Evolutionary conservation across 2,888 invertebrate genomes (phyloP).

Genomic region (Lymantria dispar): DNA sequence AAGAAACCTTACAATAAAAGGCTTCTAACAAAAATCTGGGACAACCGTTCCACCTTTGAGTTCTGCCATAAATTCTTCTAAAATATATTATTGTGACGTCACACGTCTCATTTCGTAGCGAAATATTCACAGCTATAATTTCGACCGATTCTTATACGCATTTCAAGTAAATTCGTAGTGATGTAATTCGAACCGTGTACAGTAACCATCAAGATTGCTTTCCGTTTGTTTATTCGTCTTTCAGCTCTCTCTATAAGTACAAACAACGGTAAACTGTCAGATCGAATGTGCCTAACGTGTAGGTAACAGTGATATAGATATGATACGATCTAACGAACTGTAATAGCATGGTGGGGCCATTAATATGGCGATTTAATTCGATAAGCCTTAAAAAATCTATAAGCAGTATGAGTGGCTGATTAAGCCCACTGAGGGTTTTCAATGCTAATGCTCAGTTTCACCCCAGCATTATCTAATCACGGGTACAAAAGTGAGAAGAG

Average conservation of each 20-base stretch:
- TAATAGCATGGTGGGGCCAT: constrained; percentile 41
- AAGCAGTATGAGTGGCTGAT: too few species aligned
- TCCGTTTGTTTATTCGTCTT: constrained; percentile 5
- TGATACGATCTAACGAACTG: constrained; percentile 71
- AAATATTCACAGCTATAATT: constrained; percentile 23
- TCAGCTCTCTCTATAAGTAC: constrained; percentile 11
- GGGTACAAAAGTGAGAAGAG: too few species aligned
- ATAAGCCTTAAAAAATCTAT: background rate
- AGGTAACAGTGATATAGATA: constrained; percentile 56
- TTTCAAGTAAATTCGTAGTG: constrained; percentile 1
- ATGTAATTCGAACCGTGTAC: constrained; percentile 4
- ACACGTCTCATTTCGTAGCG: constrained; percentile 25
- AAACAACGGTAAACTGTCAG: constrained; percentile 34
- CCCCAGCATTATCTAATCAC: too few species aligned
- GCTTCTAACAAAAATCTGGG: constrained; percentile 1
- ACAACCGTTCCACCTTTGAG: background rate
- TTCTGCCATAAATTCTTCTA: constrained; percentile 7
- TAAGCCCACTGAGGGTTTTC: too few species aligned
- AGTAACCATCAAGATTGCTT: constrained; percentile 4
- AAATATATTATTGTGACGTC: constrained; percentile 12
- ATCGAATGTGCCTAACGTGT: constrained; percentile 31
- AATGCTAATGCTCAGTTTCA: too few species aligned
- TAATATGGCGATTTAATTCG: constrained; percentile 14
- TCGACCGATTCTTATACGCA: constrained; percentile 5
- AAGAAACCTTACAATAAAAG: background rate